phyloP scores from a whole-genome alignment of 2,797 vertebrate species.

The Anabas testudineus region DNA sequence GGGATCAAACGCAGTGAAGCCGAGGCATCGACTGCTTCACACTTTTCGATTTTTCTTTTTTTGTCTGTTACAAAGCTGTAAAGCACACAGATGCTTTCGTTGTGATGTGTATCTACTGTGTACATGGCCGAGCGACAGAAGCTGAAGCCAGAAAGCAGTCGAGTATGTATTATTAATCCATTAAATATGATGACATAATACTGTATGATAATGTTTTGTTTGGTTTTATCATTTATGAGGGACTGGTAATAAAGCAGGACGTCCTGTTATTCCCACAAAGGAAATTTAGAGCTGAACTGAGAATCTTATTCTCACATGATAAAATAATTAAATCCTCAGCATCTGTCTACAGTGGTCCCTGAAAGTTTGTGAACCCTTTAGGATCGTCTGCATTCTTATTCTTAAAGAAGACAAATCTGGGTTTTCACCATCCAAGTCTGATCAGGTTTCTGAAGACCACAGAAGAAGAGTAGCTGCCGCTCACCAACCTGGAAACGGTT shows the following conservation, averaged over 20 bases:
- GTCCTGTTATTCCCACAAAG: constrained; percentile 8
- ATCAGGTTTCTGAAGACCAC: too few species aligned
- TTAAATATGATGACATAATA: constrained; percentile 12
- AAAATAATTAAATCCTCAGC: too few species aligned
- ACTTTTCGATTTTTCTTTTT: constrained; percentile 42
- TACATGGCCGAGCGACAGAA: constrained; percentile 30
- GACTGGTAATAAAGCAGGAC: constrained; percentile 72
- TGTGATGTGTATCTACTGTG: constrained; percentile 36
- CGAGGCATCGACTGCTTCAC: constrained; percentile 1
- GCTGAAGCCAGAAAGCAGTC: constrained; percentile 45
- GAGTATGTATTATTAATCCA: constrained; percentile 9
- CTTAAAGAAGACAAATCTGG: too few species aligned
- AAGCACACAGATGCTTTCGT: constrained; percentile 25
- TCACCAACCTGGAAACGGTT: too few species aligned
- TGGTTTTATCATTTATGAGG: constrained; percentile 63
- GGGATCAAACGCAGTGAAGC: constrained; percentile 41
- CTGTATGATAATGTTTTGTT: constrained; percentile 27
- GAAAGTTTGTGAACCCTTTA: too few species aligned
- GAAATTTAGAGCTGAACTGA: too few species aligned
- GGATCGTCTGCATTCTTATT: too few species aligned
- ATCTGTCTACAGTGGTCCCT: too few species aligned
- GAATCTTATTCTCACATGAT: too few species aligned
- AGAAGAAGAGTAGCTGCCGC: too few species aligned
- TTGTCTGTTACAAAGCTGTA: constrained; percentile 52
- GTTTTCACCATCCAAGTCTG: too few species aligned